phyloP scores from a whole-genome alignment of 2,888 invertebrate species.

The Orchestes rusci region DNA sequence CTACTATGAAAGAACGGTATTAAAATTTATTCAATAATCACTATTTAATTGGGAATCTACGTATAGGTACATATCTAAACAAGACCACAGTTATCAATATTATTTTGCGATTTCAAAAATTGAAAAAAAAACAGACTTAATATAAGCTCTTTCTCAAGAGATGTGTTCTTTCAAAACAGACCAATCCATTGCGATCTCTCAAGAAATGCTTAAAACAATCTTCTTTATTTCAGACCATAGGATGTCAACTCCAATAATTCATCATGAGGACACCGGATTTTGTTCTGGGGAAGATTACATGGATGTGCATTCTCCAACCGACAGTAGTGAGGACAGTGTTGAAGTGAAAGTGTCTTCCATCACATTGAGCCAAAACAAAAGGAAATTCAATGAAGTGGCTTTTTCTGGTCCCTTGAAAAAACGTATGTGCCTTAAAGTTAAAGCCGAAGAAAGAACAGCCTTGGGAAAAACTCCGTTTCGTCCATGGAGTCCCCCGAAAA shows the following conservation, averaged over 20 bases:
- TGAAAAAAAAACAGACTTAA: no score
- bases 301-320: conserved; percentile 54
- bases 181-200: no score
- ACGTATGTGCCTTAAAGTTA: conserved; percentile 53
- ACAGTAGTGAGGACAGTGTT: conserved; percentile 58
- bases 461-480: conserved; percentile 49
- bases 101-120: no score
- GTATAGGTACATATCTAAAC: no score
- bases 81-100: no score
- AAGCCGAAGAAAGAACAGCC: conserved; percentile 35
- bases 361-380: conserved; percentile 59
- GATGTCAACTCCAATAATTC: conserved; percentile 40
- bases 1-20: no score
- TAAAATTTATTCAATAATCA: no score
- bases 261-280: conserved; percentile 56
- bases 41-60: no score
- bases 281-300: conserved; percentile 60
- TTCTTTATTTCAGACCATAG: conserved; percentile 49
- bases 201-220: no score
- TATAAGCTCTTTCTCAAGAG: no score
- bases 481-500: conserved; percentile 53
- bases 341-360: conserved; percentile 57
- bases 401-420: conserved; percentile 60
- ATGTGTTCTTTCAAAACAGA: no score
- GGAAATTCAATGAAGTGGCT: conserved; percentile 47